Evolutionary conservation across 2,113 vertebrate species (phyloP).

Genomic region (Sisor rabdophorus): DNA sequence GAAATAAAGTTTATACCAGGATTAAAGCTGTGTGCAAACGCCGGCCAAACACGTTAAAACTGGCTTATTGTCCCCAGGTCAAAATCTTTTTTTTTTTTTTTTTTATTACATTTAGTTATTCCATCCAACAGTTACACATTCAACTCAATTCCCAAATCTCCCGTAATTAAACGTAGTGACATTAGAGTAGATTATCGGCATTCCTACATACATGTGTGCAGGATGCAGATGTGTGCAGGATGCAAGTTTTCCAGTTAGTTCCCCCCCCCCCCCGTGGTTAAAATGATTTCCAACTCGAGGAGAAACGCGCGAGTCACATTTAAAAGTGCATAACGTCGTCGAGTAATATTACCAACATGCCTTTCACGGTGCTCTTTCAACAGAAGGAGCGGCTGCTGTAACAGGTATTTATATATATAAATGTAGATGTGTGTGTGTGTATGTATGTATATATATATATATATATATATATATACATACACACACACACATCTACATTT

Average conservation of each 20-base stretch:
- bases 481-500: slow-evolving; percentile 60
- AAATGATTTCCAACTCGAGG: slow-evolving; percentile 12
- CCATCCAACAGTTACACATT: slow-evolving; percentile 20
- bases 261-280: slow-evolving; percentile 13
- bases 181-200: neutral
- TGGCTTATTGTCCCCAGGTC: slow-evolving; percentile 53
- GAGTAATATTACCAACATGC: slow-evolving; percentile 33
- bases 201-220: neutral
- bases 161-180: neutral
- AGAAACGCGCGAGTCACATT: slow-evolving; percentile 24
- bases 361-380: slow-evolving; percentile 32
- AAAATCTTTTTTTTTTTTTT: slow-evolving; percentile 12
- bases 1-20: slow-evolving; percentile 51
- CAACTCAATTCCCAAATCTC: neutral
- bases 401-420: slow-evolving; percentile 55
- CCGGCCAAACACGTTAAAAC: slow-evolving; percentile 43
- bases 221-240: no score
- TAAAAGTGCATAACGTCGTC: slow-evolving; percentile 49
- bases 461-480: no score
- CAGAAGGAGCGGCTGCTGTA: slow-evolving; percentile 57
- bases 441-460: slow-evolving; percentile 64
- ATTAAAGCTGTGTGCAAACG: slow-evolving; percentile 50
- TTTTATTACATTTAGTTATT: slow-evolving; percentile 7
- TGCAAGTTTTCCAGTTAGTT: slow-evolving; percentile 14
- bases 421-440: no score